Base-by-base conservation (phyloP, 1,140 invertebrate species). In the Drosophila tristis region DNA sequence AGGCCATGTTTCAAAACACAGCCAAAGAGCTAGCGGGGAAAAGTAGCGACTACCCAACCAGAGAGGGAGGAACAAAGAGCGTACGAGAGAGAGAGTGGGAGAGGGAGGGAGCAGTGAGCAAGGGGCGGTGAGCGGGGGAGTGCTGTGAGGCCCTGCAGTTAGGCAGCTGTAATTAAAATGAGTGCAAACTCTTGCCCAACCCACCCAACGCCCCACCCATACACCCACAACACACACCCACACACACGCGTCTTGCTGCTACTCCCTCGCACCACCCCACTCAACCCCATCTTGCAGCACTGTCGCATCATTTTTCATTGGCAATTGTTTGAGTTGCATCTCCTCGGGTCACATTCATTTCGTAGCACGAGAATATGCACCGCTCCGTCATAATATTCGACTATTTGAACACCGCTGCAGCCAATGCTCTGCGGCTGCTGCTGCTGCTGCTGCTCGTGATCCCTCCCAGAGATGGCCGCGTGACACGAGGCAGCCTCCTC, bases 81-180 rank as follows among this genome's bases (percentile, higher is more conserved):
- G 42, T 48, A 1, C 20, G 20, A 20, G 20, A 20, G 20, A 20
- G 20, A 20, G 20, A 20, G 20, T 2, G 20, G 2, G 20, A 20
- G 2, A 20, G 20, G 20, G 20, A 20, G 20, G 20, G 20, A 20
- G 20, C 20, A 20, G 20, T 1, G 20, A 20, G 20, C 20, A 1
- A 20, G 16, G 35, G n/a, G 13, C 16, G 55, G n/a, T 57, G 35
- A 26, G 53, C 29, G 45, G 45, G 45, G 11, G 20, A 44, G 58
- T 63, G 74, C 62, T 85, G 75, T 60, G 77, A 68, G 50, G 84
- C 73, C 73, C 53, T 59, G 66, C 76, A 76, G 82, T 84, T 74
- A 90, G 80, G 81, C 90, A 90, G 87, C 90, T 91, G 90, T 91
- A 91, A 91, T 91, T 91, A 91, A 89, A 89, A 89, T 84, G 85